These are phyloP conservation scores for Gobius niger DNA, from an alignment of 2,113 vertebrate species.

Conservation along the genomic window DNA sequence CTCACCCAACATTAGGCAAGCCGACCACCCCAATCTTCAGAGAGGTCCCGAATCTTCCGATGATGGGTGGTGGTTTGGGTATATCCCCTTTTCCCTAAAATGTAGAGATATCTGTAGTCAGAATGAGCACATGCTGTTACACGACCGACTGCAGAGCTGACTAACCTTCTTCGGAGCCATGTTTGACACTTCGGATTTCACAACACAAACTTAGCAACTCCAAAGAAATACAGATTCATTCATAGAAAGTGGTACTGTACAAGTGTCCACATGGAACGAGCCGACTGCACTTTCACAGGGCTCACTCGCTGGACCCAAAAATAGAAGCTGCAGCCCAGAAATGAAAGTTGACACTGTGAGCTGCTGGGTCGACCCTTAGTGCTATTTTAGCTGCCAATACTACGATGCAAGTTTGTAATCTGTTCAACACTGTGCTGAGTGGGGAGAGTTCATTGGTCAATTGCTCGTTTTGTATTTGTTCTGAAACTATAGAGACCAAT, in stretches of 20 bases:
- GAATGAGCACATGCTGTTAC: slow-evolving; percentile 37
- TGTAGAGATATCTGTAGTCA: slow-evolving; percentile 45
- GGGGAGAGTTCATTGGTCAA: slow-evolving; percentile 23
- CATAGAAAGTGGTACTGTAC: slow-evolving; percentile 32
- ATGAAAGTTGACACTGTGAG: slow-evolving; percentile 67
- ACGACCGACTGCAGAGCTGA: slow-evolving; percentile 36
- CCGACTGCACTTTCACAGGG: slow-evolving; percentile 40
- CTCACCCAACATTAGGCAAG: slow-evolving; percentile 95
- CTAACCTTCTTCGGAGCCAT: slow-evolving; percentile 71
- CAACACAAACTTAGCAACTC: slow-evolving; percentile 28
- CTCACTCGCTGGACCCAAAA: slow-evolving; percentile 39
- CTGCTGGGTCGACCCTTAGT: slow-evolving; percentile 45
- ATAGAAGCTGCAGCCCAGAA: slow-evolving; percentile 59
- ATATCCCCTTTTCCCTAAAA: slow-evolving; percentile 83
- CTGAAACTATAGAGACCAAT: slow-evolving; percentile 10
- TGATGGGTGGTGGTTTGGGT: slow-evolving; percentile 84
- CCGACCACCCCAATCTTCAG: slow-evolving; percentile 95
- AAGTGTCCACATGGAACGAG: slow-evolving; percentile 42
- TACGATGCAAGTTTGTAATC: slow-evolving; percentile 48
- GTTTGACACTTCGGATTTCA: slow-evolving; percentile 18
- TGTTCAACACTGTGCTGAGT: slow-evolving; percentile 9
- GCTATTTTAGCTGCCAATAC: slow-evolving; percentile 61
- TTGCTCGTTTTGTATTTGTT: slow-evolving; percentile 24
- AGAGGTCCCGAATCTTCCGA: slow-evolving; percentile 94
- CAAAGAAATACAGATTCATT: slow-evolving; percentile 38